Percentiles rank a stretch among this genome's conserved stretches.
These are phyloP conservation scores for Lagopus leucura DNA, from an alignment of 2,113 vertebrate genomes.

Conservation along the genomic window DNA sequence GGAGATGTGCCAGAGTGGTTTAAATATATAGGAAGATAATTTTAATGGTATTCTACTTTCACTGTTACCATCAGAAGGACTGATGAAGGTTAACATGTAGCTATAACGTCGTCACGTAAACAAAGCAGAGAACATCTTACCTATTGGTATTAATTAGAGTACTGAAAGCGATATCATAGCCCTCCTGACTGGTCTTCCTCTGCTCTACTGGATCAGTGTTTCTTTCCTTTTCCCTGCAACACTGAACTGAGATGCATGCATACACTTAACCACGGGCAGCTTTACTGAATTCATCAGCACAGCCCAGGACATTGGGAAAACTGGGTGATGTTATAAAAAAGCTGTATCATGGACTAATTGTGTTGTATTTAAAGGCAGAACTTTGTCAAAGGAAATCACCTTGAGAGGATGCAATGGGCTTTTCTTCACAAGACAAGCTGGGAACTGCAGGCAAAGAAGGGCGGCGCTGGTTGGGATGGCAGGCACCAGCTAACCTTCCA, in stretches of 20 bases:
- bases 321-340: not conserved
- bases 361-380: not conserved
- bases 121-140: not conserved
- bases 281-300: not conserved
- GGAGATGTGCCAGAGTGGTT: constrained; percentile 67
- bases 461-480: not conserved
- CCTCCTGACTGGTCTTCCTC: not conserved
- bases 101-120: not conserved
- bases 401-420: not conserved
- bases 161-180: not conserved
- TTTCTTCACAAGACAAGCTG: not conserved
- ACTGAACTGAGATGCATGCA: not conserved
- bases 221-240: not conserved
- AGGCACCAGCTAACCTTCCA: not conserved
- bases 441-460: not conserved
- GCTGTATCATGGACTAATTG: not conserved
- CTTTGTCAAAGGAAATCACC: not conserved
- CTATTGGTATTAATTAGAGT: not conserved
- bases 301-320: not conserved
- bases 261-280: not conserved
- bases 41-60: constrained; percentile 13
- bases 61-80: not conserved
- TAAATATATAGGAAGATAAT: constrained; percentile 55
- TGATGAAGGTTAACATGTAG: constrained; percentile 17
- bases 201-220: not conserved